Evolutionary conservation across 1,140 invertebrate species (phyloP).

Genomic region (Drosophila quadrilineata): DNA sequence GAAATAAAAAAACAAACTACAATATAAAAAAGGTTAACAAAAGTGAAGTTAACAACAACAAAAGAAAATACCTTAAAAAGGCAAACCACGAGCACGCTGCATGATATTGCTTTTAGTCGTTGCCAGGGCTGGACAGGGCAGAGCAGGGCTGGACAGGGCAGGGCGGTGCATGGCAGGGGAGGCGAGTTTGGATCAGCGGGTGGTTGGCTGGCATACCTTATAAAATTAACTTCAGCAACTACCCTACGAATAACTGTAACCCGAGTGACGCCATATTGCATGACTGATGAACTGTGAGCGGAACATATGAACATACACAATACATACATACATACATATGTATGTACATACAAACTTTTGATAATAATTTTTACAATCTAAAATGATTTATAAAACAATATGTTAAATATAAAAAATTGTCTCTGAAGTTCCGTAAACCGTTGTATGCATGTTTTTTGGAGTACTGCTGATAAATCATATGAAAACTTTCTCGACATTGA

Average conservation of each 20-base stretch:
- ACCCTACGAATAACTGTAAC: conserved; percentile 54
- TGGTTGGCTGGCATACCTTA: too few species aligned
- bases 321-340: not conserved
- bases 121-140: not conserved
- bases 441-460: too few species aligned
- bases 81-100: conserved; percentile 45
- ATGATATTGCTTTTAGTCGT: conserved; percentile 43
- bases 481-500: too few species aligned
- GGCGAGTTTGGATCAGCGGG: too few species aligned
- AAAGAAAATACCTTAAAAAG: too few species aligned
- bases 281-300: conserved; percentile 52
- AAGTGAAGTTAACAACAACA: conserved; percentile 22
- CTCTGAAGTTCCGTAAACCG: too few species aligned
- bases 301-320: conserved; percentile 1
- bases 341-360: too few species aligned
- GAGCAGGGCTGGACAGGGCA: not conserved
- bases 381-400: too few species aligned
- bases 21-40: too few species aligned
- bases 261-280: conserved; percentile 38
- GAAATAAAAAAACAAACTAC: not conserved
- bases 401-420: too few species aligned
- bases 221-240: conserved; percentile 3
- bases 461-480: too few species aligned
- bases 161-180: not conserved
- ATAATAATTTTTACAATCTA: too few species aligned